Evolutionary conservation across 2,113 vertebrate genomes (phyloP), one percentile per base, ranked within the genome.

Genomic region (Cricetomys ansorgei): DNA sequence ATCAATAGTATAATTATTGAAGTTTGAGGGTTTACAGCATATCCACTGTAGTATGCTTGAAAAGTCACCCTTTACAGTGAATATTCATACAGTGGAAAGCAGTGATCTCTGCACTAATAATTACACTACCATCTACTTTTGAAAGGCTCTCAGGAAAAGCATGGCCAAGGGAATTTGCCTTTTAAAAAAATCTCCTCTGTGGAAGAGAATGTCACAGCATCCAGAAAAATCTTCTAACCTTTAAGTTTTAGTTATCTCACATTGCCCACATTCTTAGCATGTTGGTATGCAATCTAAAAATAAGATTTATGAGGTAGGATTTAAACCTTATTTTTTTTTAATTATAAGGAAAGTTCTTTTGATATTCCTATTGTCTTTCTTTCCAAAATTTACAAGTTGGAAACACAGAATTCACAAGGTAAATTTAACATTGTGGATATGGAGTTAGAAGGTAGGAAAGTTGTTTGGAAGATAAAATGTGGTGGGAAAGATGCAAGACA

Each of bases 161-260:
- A 92, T 57, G 48, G 87, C 55, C 92, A 86, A 79, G 72, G 67
- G 90, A 95, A 96, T 95, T 83, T 92, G 34, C 21, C 67, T 94
- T 93, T 96, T 76, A 43, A n/a, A 87, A 75, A 79, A 21, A 25
- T 84, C 70, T 94, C 53, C 9, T 86, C 62, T 84, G 6, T 65
- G 59, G 94, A 96, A 95, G 59, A 96, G 43, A 93, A 81, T 77
- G 45, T 92, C 79, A 96, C 65, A 88, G 16, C 37, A 93, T 40
- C 55, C 70, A 92, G 69, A 93, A 96, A 96, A 87, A 55, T 76
- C 62, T 73, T 34, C 37, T 70, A 73, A 95, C 34, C 94, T 87
- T 94, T 91, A 88, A 87, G 67, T 73, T 91, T 50, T 53, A 73
- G 67, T 29, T 65, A 73, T 83, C 65, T 96, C 70, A 59, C 50